Base-by-base conservation (phyloP, 1,140 invertebrate species). In the Heliconius melpomene region DNA sequence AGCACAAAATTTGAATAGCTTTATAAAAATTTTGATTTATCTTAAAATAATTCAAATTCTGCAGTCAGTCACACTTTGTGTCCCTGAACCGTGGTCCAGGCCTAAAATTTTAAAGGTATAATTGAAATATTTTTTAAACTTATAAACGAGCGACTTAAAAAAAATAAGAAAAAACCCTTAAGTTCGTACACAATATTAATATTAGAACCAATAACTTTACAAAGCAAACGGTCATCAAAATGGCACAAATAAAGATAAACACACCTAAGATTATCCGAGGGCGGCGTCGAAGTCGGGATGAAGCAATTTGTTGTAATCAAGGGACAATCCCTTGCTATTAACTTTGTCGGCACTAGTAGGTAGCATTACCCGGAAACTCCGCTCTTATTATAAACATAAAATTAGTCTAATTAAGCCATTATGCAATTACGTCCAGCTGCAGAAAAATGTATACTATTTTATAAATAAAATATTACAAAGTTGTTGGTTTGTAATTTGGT, bases 301-400 rank as follows among this genome's bases (percentile, higher is more conserved):
- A 89, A 92, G 90, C 87, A 93, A 93, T 93, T 93, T 93, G 89
- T 86, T 82, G 87, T 83, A 92, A 92, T 92, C 88, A 88, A 88
- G 83, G 84, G 86, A 90, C 88, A 90, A 84, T 87, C 83, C 84
- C 79, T 89, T 88, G 84, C 85, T 83, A 90, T 89, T 90, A 89
- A 80, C 88, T 91, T 90, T 90, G 89, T 89, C 90, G 88, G 86
- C 82, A 54, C 73, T 75, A 79, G 77, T 74, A 66, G 73, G 79
- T 79, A 80, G 77, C 72, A 81, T 82, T 83, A 82, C 79, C 79
- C 80, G 78, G 75, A 79, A 87, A 87, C 70, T 85, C 84, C 70
- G 72, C 77, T 50, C 50, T 83, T 26, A 83, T 87, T 85, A 83
- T 76, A 66, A 76, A 76, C 79, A 72, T 75, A 77, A 80, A 88